phyloP scores from a whole-genome alignment of 2,113 vertebrate species.

The Daboia siamensis region DNA sequence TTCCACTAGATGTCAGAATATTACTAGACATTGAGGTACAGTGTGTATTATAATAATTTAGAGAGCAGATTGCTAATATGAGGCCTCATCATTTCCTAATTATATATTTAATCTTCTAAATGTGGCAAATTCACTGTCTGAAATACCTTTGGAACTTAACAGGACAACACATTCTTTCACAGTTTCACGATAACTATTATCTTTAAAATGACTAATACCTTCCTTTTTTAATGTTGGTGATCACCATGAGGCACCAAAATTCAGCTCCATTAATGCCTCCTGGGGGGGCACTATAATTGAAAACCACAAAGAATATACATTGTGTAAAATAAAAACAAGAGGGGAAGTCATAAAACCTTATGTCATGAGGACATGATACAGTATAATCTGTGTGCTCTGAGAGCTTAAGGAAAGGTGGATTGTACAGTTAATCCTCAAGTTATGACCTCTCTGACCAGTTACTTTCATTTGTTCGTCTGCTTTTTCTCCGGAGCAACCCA shows the following conservation, averaged over 20 bases:
- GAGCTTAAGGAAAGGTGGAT: not conserved
- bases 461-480: not conserved
- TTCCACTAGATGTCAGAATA: conserved; percentile 61
- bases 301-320: not conserved
- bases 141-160: conserved; percentile 52
- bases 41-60: conserved; percentile 19
- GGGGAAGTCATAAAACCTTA: not conserved
- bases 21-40: not conserved
- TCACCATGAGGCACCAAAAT: not conserved
- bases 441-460: not conserved
- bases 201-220: not conserved
- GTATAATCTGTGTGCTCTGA: not conserved
- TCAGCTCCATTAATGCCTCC: not conserved
- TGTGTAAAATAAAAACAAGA: not conserved
- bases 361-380: not conserved
- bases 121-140: conserved; percentile 18
- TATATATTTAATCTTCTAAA: conserved; percentile 57
- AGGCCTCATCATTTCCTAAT: conserved; percentile 38
- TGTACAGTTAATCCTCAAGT: not conserved
- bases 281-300: not conserved
- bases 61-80: conserved; percentile 26
- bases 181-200: not conserved
- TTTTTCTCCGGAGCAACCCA: not conserved
- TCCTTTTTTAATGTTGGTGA: not conserved
- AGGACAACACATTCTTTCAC: conserved; percentile 38